Conservation (phyloP, 2,797 vertebrate genomes). For the Holocentrus rufus region DNA sequence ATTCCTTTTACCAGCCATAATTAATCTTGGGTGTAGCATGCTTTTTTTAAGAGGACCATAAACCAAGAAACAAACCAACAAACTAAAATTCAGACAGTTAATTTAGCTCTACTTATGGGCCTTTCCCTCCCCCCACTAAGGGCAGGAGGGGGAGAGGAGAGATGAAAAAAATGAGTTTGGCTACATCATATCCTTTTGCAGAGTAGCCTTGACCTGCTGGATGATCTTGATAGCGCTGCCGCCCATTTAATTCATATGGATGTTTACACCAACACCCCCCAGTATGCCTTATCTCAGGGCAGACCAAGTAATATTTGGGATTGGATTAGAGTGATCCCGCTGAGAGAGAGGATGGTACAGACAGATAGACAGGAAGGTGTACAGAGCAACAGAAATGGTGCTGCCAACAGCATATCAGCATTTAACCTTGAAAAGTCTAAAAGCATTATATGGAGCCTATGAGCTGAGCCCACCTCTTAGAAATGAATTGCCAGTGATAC, state of each 20-base stretch:
- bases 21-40: constrained; percentile 50
- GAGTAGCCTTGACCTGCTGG: constrained; percentile 67
- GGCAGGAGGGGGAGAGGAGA: not conserved
- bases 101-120: constrained; percentile 23
- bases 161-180: constrained; percentile 35
- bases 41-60: constrained; percentile 15
- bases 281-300: constrained; percentile 70
- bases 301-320: constrained; percentile 71
- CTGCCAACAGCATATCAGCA: constrained; percentile 21
- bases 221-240: constrained; percentile 71
- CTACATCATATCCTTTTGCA: constrained; percentile 66
- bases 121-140: no score
- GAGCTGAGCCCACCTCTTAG: constrained; percentile 6
- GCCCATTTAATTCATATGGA: constrained; percentile 76
- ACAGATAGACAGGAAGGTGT: constrained; percentile 34
- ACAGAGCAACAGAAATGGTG: constrained; percentile 41
- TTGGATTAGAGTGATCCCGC: constrained; percentile 69
- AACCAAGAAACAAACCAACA: constrained; percentile 24
- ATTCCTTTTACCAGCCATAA: constrained; percentile 52
- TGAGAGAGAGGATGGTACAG: constrained; percentile 31
- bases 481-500: not conserved
- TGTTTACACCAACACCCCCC: constrained; percentile 57
- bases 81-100: constrained; percentile 29
- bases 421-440: constrained; percentile 56
- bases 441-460: constrained; percentile 3